Conservation (phyloP, 2,113 vertebrate genomes). For the Coreoperca whiteheadi region DNA sequence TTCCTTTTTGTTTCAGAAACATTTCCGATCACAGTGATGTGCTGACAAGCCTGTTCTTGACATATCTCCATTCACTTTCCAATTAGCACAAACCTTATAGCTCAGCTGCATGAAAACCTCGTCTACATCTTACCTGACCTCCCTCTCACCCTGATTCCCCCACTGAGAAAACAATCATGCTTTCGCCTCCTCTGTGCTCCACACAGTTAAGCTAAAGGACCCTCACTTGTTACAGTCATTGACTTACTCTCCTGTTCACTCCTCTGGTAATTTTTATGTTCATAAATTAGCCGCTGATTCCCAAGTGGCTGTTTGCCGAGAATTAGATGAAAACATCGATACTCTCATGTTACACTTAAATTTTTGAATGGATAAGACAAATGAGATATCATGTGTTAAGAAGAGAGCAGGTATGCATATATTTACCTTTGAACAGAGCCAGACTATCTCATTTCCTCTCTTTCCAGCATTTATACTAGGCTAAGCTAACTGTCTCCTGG, state of each 20-base stretch:
- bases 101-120: constrained; percentile 37
- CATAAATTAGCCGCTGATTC: constrained; percentile 7
- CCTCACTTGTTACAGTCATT: constrained; percentile 25
- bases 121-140: constrained; percentile 16
- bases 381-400: not conserved
- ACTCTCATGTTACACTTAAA: not conserved
- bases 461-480: not conserved
- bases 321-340: not conserved
- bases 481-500: not conserved
- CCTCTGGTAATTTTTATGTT: not conserved
- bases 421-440: not conserved
- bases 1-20: constrained; percentile 9
- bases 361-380: not conserved
- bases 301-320: not conserved
- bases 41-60: constrained; percentile 38
- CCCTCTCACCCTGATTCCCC: not conserved
- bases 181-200: constrained; percentile 1
- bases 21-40: not conserved
- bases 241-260: constrained; percentile 17
- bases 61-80: constrained; percentile 29
- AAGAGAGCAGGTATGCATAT: not conserved
- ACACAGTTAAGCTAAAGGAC: constrained; percentile 15
- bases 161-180: constrained; percentile 7
- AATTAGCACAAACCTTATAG: constrained; percentile 43
- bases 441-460: not conserved